These are phyloP conservation scores for Oreohelix idahoensis DNA, from an alignment of 1,140 invertebrate genomes.

Conservation along the genomic window DNA sequence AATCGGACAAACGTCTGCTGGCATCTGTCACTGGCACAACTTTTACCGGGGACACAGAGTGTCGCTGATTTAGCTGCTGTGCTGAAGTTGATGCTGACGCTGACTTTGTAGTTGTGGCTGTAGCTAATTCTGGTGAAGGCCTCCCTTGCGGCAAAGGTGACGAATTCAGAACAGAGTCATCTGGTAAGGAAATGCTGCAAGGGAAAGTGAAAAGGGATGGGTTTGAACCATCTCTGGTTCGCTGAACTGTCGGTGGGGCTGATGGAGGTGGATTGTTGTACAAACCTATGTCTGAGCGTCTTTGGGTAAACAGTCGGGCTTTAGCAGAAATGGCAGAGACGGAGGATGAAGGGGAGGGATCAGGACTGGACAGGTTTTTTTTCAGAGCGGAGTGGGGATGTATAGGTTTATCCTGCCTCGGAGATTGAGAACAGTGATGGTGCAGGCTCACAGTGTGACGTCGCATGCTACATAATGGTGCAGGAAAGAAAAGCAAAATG, in stretches of 20 bases:
- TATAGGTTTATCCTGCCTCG: neutral
- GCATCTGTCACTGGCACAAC: constrained; percentile 9
- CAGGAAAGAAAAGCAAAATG: neutral
- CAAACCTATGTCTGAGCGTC: constrained; percentile 42
- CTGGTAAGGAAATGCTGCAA: constrained; percentile 63
- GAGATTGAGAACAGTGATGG: constrained; percentile 39
- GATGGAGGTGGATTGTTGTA: constrained; percentile 36
- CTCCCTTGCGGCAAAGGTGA: constrained; percentile 34
- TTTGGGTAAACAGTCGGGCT: constrained; percentile 26
- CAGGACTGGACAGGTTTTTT: constrained; percentile 16
- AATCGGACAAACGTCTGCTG: constrained; percentile 87
- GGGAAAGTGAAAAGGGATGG: constrained; percentile 70
- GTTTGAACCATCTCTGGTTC: constrained; percentile 74
- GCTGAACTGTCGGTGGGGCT: constrained; percentile 43
- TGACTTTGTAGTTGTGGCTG: neutral
- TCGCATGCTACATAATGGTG: constrained; percentile 20
- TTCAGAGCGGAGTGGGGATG: constrained; percentile 46
- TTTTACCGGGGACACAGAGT: constrained; percentile 20
- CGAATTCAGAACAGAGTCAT: constrained; percentile 52
- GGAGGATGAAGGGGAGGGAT: constrained; percentile 1
- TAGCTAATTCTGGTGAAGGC: neutral
- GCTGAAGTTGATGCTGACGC: constrained; percentile 23
- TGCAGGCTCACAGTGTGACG: constrained; percentile 32
- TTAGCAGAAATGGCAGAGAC: neutral
- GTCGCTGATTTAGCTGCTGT: constrained; percentile 31